Base-by-base conservation (phyloP, 2,888 invertebrate genomes). In the Eupithecia tripunctaria region DNA sequence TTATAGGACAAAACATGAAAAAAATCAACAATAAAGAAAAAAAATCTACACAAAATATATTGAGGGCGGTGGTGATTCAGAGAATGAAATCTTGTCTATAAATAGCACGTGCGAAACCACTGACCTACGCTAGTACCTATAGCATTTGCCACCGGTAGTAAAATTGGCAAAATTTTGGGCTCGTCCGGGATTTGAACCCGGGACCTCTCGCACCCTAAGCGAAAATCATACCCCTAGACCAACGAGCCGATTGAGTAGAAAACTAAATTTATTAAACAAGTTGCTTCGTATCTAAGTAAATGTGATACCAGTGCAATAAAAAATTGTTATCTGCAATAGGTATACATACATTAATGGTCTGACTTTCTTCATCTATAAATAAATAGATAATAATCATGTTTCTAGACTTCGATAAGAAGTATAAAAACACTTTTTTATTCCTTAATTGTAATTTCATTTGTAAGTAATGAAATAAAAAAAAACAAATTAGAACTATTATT, bases 151-250 rank as follows among this genome's bases (percentile, higher is more conserved):
- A n/a, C 10, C 0, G 12, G 12, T 56, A 25, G 8, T 21, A 25
- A 14, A 25, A 25, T 25, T 12, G 29, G 29, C 7, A 81, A 73
- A 41, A n/a, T 68, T 25, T 85, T 83, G 93, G 93, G 92, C 94
- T 93, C 93, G 92, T 93, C 93, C 93, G 94, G 93, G 93, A 94
- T 93, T 93, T 94, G 93, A 94, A 94, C 93, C 93, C 93, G 93
- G 93, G 92, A 93, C 94, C 93, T 93, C 93, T 94, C 93, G 93
- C 93, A 94, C 93, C 93, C 93, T 89, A 94, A 94, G 93, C 93
- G 93, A 93, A 91, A 94, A 94, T 94, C 93, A 93, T 94, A 93
- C 92, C 92, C 91, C 92, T 93, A 92, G 92, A 93, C 81, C 80
- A 81, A 81, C 81, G 81, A 81, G 82, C 82, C 79, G 66, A n/a